Base-by-base conservation (phyloP, 2,888 invertebrate species). In the Drosophila yooni region DNA sequence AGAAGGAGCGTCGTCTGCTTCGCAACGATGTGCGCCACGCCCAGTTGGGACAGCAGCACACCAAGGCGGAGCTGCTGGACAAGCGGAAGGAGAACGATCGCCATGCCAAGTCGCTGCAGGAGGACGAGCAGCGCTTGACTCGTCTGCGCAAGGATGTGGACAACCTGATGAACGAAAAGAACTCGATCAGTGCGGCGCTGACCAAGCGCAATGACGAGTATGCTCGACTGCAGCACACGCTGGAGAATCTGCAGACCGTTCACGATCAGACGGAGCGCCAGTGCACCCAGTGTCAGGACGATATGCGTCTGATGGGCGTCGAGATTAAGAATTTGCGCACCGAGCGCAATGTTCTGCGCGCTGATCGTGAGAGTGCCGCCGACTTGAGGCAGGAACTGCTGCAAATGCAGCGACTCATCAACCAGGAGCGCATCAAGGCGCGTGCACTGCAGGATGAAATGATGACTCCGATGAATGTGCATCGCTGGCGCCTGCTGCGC, bases 391-490 rank as follows among this genome's bases (percentile, higher is more conserved):
- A 96, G 46, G 98, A 98, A 94, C 94, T 95, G 57, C 74, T 92
- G 3, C 92, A 93, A 81, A 87, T 98, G 86, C 97, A 98, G 92
- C 94, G 97, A 36, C 96, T 97, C 88, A 92, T 98, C 54, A 96
- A 97, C 7, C 95, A 96, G 74, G 97, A 98, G 92, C 94, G 97
- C 58, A 95, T 98, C 21, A 96, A 98, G 81, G 97, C 97, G 63
- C 95, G 97, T 36, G 98, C 98, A 0, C 93, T 99, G 18, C 97
- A 98, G 92, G 97, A 98, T 79, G 98, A 98, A 82, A 94, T 98
- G 86, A 96, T 97, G 92, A 98, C 97, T 76, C 98, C 98, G 0
- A 95, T 98, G 92, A 99, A 99, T 93, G 95, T 99, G 81, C 99
- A 99, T 89, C 94, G 93, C 76, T 99, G 98, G 98, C 94, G 98